Evolutionary conservation across 2,113 vertebrate genomes (phyloP).

Genomic region (Oncorhynchus tshawytscha): DNA sequence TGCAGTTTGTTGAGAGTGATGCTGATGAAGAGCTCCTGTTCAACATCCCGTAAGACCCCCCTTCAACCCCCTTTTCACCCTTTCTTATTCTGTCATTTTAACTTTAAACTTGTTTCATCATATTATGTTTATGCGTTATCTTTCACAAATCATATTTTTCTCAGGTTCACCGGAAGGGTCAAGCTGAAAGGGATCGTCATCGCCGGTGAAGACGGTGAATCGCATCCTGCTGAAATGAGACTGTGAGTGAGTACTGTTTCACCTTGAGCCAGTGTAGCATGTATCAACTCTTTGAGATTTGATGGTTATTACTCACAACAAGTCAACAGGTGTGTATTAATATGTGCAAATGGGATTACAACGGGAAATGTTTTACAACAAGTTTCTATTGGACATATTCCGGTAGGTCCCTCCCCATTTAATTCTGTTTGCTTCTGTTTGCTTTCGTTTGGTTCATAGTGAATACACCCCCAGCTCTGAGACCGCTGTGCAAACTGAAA

Average conservation of each 20-base stretch:
- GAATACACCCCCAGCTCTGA: too few species aligned
- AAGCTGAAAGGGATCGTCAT: conserved; percentile 91
- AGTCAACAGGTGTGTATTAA: too few species aligned
- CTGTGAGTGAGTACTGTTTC: conserved; percentile 80
- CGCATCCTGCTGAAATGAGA: conserved; percentile 89
- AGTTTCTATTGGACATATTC: too few species aligned
- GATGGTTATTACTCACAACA: too few species aligned
- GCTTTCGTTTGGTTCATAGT: too few species aligned
- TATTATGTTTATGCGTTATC: background rate
- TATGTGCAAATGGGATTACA: too few species aligned
- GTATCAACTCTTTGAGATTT: too few species aligned
- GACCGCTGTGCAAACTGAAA: too few species aligned
- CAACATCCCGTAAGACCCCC: conserved; percentile 89
- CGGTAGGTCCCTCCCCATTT: too few species aligned
- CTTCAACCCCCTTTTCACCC: background rate
- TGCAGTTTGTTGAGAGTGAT: conserved; percentile 93
- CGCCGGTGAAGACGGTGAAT: conserved; percentile 84
- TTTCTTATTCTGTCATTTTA: background rate
- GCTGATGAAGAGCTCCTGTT: conserved; percentile 94
- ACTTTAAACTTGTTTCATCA: background rate
- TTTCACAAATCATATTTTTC: background rate
- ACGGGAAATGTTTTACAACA: too few species aligned
- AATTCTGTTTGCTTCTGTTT: too few species aligned
- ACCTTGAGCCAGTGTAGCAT: background rate
- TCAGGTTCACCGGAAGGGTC: conserved; percentile 93